A percentile compares a stretch with the other conserved stretches of the same genome.
Evolutionary conservation across 2,113 vertebrate genomes (phyloP).

Genomic region (Sylvietta virens): DNA sequence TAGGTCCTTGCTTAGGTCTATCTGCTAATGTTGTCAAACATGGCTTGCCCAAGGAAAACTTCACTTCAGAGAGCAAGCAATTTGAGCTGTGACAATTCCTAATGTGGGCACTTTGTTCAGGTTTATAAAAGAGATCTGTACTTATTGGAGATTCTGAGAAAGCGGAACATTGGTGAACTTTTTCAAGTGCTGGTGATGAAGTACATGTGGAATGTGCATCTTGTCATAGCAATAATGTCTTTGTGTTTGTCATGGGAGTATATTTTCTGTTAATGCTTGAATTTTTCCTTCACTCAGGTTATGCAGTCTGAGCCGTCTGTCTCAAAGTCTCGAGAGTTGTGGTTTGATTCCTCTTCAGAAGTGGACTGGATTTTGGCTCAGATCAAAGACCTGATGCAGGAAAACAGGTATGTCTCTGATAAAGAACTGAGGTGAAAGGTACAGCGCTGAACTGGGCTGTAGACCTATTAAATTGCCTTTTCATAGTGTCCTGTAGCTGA

Average conservation of each 20-base stretch:
- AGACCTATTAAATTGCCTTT: background rate
- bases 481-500: background rate
- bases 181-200: background rate
- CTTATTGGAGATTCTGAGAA: background rate
- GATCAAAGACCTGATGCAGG: constrained; percentile 81
- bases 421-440: background rate
- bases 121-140: background rate
- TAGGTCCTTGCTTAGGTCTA: background rate
- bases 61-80: background rate
- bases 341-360: constrained; percentile 75
- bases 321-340: constrained; percentile 56
- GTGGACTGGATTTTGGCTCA: constrained; percentile 86
- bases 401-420: constrained; percentile 73
- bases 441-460: background rate
- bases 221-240: background rate
- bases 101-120: background rate
- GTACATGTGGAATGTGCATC: background rate
- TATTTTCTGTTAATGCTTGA: background rate
- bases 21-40: background rate
- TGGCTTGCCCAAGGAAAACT: background rate
- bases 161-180: background rate
- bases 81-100: background rate
- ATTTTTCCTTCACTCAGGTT: constrained; percentile 53
- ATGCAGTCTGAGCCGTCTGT: constrained; percentile 59
- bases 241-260: background rate